Conservation (phyloP, 1,140 invertebrate species). For the Mercenaria mercenaria region DNA sequence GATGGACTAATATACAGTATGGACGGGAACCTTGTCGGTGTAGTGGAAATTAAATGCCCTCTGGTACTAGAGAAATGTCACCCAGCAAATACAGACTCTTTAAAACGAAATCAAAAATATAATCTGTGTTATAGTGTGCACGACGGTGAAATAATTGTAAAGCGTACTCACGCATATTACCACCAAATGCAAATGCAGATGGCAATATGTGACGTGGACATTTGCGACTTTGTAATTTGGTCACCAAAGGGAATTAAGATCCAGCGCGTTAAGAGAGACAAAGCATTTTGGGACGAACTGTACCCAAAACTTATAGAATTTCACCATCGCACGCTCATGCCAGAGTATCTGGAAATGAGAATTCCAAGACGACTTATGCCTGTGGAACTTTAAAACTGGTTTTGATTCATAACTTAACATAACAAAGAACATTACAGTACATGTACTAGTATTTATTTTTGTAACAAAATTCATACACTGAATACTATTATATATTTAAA, state of each 20-base stretch:
- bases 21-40: not conserved
- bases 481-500: too few relatives aligned
- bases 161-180: constrained; percentile 36
- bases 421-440: not conserved
- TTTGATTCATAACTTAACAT: not conserved
- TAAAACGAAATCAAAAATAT: not conserved
- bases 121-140: not conserved
- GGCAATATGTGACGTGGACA: constrained; percentile 30
- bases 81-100: not conserved
- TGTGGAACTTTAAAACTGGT: not conserved
- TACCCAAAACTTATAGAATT: not conserved
- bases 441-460: too few relatives aligned
- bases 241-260: constrained; percentile 16
- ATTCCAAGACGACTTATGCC: not conserved
- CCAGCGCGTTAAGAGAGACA: constrained; percentile 10
- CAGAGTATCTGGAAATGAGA: constrained; percentile 47
- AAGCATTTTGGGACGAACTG: not conserved
- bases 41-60: constrained; percentile 69
- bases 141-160: constrained; percentile 1
- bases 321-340: not conserved
- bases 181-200: constrained; percentile 65
- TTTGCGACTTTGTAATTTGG: constrained; percentile 64
- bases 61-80: constrained; percentile 9
- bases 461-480: too few relatives aligned
- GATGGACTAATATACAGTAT: not conserved